Evolutionary conservation across 2,888 invertebrate species (phyloP), one percentile per base, ranked within the genome.

Genomic region (Xestia xanthographa): DNA sequence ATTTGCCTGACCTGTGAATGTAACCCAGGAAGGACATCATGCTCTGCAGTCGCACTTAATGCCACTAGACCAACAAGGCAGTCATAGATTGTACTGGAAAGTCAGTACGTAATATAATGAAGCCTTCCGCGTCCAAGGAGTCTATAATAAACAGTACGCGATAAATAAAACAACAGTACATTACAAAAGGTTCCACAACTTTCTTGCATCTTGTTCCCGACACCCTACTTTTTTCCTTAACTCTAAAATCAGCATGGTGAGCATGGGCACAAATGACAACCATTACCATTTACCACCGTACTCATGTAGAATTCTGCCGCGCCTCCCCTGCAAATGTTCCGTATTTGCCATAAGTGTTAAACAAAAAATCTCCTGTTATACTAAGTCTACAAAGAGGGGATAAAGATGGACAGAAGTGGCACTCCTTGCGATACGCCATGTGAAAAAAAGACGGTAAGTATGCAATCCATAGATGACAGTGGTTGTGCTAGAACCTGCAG

Each of bases 321-420:
- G 56, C 72, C 62, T 79, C 75, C 67, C 76, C 58, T 72, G 76
- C 74, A 79, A 86, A 86, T 87, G 87, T 87, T 87, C 84, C 84
- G 87, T 87, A 87, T 87, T 87, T 75, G 78, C 87, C 86, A 81
- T 87, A 88, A 79, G 76, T 73, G 79, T 79, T 69, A 73, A 74
- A 81, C 78, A 86, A 86, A 83, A 82, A 76, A 77, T 69, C 76
- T 87, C 77, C 86, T 75, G 84, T 82, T 87, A 86, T 71, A 87
- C 81, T 82, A 77, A 79, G 73, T 71, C 72, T 56, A 20, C 75
- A 81, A 77, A 74, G 58, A 71, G 14, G 0, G 38, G 3, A n/a
- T 4, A 20, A 34, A 43, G 0, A 34, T 5, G 11, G n/a, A 1
- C 77, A 83, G 83, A 81, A n/a, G 29, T 4, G 68, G 9, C 20